Conservation (phyloP, 2,888 invertebrate genomes). For the Cerceris ruficornis region DNA sequence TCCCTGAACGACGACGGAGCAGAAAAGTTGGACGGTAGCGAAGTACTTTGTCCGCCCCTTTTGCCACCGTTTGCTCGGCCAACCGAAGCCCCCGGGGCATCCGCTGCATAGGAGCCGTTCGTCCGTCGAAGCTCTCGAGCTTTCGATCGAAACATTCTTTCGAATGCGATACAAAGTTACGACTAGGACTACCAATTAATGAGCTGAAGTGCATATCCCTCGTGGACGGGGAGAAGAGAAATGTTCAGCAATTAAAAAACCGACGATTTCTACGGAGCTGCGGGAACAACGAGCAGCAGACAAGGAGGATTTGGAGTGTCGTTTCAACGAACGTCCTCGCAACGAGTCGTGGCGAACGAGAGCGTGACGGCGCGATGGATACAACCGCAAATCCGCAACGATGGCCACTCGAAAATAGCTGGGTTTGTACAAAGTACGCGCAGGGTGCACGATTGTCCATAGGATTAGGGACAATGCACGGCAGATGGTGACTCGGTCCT, state of each 20-base stretch:
- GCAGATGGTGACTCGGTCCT: slow-evolving; percentile 38
- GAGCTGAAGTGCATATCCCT: too few relatives aligned
- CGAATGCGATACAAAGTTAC: too few relatives aligned
- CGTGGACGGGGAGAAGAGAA: too few relatives aligned
- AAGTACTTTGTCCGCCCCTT: slow-evolving; percentile 53
- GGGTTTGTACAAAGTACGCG: slow-evolving; percentile 15
- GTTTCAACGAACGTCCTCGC: not conserved
- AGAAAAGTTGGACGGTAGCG: slow-evolving; percentile 35
- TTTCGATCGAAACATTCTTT: too few relatives aligned
- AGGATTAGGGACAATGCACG: slow-evolving; percentile 35
- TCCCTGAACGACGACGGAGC: not conserved
- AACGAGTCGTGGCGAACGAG: not conserved
- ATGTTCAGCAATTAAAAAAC: too few relatives aligned
- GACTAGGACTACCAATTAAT: too few relatives aligned
- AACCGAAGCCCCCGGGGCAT: slow-evolving; percentile 44
- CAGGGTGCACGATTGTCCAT: slow-evolving; percentile 6
- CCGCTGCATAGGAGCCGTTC: slow-evolving; percentile 30
- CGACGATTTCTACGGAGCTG: too few relatives aligned
- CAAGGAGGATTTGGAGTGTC: not conserved
- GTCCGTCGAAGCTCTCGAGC: not conserved
- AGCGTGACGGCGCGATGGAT: slow-evolving; percentile 2
- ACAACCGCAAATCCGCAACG: slow-evolving; percentile 46
- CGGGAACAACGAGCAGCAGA: not conserved
- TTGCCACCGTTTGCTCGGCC: slow-evolving; percentile 57
- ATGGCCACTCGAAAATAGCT: slow-evolving; percentile 20